These are phyloP conservation scores for Meriones unguiculatus DNA, from an alignment of 2,113 vertebrate genomes.

Conservation along the genomic window DNA sequence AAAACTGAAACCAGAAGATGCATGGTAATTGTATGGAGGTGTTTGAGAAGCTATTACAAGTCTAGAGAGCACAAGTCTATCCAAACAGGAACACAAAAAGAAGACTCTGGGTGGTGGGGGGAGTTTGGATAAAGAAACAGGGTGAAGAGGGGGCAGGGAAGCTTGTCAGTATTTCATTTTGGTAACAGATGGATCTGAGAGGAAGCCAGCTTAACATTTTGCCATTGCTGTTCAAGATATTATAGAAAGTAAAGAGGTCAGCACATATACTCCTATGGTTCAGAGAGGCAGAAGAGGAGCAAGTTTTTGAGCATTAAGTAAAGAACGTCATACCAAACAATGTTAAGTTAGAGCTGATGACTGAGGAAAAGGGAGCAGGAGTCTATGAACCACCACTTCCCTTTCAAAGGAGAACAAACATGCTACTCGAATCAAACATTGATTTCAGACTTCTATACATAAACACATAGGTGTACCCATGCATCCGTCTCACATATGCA, in stretches of 20 bases:
- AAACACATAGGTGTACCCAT: neutral
- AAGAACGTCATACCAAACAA: neutral
- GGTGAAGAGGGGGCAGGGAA: neutral
- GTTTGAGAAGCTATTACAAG: neutral
- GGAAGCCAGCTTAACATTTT: neutral
- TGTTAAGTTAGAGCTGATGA: neutral
- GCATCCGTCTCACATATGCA: neutral
- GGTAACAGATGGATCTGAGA: neutral
- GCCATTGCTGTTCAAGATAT: neutral
- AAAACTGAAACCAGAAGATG: neutral
- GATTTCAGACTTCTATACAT: neutral
- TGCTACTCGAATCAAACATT: neutral
- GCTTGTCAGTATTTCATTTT: neutral
- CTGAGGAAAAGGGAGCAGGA: neutral
- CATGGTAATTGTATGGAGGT: neutral
- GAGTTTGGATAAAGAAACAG: neutral
- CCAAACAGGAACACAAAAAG: neutral
- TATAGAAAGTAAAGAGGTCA: neutral
- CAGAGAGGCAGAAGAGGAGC: neutral
- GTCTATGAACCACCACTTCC: neutral
- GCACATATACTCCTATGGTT: neutral
- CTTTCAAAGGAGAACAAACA: neutral
- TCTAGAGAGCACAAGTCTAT: neutral
- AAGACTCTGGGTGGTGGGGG: neutral
- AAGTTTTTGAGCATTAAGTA: neutral